A percentile compares a stretch with the other conserved stretches of the same genome.
These are phyloP conservation scores for Chironomus riparius DNA, from an alignment of 2,888 invertebrate species.

Conservation along the genomic window DNA sequence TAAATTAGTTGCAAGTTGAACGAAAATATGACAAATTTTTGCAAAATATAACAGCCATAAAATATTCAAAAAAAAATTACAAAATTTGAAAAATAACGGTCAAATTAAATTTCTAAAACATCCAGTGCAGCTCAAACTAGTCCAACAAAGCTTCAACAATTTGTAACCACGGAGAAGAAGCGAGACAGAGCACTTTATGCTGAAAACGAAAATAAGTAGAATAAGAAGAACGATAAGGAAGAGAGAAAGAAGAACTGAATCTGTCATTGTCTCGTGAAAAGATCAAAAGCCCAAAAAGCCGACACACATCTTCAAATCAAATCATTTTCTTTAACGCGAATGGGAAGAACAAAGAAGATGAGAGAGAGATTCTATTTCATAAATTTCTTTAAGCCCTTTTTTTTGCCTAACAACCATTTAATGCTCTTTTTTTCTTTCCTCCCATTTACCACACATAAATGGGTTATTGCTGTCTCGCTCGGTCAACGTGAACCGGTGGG, in stretches of 20 bases:
- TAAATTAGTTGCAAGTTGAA: too few relatives aligned
- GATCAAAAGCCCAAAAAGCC: slow-evolving; percentile 14
- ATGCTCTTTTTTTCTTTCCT: neutral
- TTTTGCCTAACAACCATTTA: slow-evolving; percentile 5
- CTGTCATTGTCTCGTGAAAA: slow-evolving; percentile 19
- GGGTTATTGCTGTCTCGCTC: neutral
- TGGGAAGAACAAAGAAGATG: neutral
- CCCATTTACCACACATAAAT: neutral
- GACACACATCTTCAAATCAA: slow-evolving; percentile 5
- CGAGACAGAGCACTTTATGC: too few relatives aligned
- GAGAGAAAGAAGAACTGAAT: neutral
- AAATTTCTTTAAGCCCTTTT: neutral
- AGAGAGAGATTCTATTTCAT: too few relatives aligned
- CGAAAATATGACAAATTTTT: too few relatives aligned
- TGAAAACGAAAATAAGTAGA: too few relatives aligned
- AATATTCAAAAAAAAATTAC: too few relatives aligned
- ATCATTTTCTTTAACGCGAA: neutral
- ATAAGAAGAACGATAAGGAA: neutral
- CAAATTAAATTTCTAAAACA: too few relatives aligned
- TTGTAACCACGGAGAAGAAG: too few relatives aligned
- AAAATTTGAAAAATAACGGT: too few relatives aligned
- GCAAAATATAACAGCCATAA: too few relatives aligned
- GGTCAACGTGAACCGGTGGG: neutral
- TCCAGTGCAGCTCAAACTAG: too few relatives aligned
- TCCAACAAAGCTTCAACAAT: too few relatives aligned